These are phyloP conservation scores for Drosophila ogumai DNA, from an alignment of 1,140 invertebrate genomes.

Conservation along the genomic window DNA sequence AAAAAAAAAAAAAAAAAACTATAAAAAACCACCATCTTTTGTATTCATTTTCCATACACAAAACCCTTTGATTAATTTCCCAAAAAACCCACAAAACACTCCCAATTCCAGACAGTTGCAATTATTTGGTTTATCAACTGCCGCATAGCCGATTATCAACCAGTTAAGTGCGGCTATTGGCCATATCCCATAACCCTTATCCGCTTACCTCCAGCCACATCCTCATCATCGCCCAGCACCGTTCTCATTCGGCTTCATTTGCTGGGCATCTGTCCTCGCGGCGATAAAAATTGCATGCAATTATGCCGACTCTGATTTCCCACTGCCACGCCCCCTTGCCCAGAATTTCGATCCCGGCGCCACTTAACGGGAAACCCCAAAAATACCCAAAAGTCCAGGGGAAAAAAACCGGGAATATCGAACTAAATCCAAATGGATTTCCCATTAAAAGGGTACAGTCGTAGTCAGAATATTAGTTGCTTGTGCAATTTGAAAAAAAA, in stretches of 20 bases:
- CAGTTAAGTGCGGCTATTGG: constrained; percentile 30
- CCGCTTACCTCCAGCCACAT: constrained; percentile 9
- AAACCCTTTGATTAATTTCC: constrained; percentile 7
- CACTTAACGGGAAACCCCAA: constrained; percentile 24
- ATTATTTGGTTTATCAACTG: constrained; percentile 36
- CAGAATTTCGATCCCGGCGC: not conserved
- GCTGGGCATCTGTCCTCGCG: constrained; percentile 36
- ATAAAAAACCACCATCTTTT: too few relatives aligned
- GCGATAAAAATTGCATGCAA: constrained; percentile 73
- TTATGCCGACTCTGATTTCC: constrained; percentile 49
- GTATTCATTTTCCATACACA: not conserved
- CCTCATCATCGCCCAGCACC: not conserved
- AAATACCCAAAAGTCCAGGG: constrained; percentile 20
- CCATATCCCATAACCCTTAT: constrained; percentile 21
- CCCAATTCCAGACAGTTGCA: not conserved
- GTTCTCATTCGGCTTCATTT: constrained; percentile 33
- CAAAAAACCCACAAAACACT: not conserved
- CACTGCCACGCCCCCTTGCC: not conserved
- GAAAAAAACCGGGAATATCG: constrained; percentile 31
- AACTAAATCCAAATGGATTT: constrained; percentile 47
- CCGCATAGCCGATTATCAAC: constrained; percentile 33
- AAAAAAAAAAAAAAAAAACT: too few relatives aligned
- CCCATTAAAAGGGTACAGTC: not conserved
- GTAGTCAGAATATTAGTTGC: not conserved
- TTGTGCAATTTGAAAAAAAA: too few relatives aligned